Evolutionary conservation across 2,797 vertebrate genomes (phyloP), one percentile per base, ranked within the genome.

Genomic region (Lagocephalus sceleratus): DNA sequence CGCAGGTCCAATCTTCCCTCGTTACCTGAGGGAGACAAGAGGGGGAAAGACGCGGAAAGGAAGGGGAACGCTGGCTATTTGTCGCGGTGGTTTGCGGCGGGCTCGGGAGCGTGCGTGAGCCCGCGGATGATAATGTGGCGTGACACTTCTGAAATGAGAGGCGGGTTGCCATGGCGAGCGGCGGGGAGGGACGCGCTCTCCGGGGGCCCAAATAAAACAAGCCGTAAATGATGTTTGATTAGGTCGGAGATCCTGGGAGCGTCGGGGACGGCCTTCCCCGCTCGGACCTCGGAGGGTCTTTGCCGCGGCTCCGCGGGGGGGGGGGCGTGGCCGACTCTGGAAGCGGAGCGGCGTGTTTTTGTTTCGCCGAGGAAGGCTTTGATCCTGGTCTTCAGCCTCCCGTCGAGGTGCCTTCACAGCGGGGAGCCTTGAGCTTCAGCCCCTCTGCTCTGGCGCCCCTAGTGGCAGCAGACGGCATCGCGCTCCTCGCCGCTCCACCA

Each of bases 141-240:
- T 98, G 96, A 97, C 96, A 98, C 94, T 94, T 97, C 94, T 97
- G 95, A 97, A 98, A 98, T 97, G 95, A 98, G 94, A 95, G 93
- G 88, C 89, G 76, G 89, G 95, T 97, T 97, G 93, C 95, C 94
- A 97, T 98, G 95, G 95, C 91, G 90, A 95, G 92, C 88, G 89
- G 92, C 87, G 85, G 88, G 90, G 90, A 93, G 93, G 94, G 92
- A 94, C 93, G 72, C 72, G 89, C 90, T 94, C 95, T 96, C 94
- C 89, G 84, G 93, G 93, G 94, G 89, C 92, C 92, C 92, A 95
- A 96, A 95, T 97, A 96, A 97, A 96, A 97, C 94, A 95, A 91
- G 94, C 93, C 95, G 94, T 94, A 97, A 96, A 97, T 96, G 90
- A 97, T 95, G 94, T 97, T 96, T 98, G 95, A 97, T 98, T 97